phyloP scores from a whole-genome alignment of 2,888 invertebrate genomes.

The Agonopterix alstromeriana region DNA sequence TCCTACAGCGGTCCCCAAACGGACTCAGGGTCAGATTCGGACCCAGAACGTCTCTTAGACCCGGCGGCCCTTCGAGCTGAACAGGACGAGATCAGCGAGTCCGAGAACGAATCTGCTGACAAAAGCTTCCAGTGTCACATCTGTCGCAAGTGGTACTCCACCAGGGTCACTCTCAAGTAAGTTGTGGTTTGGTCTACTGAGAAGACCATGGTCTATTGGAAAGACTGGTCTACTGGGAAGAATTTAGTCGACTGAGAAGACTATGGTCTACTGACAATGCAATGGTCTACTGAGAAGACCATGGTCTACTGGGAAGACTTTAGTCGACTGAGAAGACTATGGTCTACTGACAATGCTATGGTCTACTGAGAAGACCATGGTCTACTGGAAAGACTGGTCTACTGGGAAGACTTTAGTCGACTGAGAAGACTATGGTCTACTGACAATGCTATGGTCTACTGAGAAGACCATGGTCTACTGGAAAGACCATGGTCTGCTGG shows the following conservation, averaged over 20 bases:
- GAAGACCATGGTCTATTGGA: background rate
- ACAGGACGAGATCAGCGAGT: conserved; percentile 59
- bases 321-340: too few species aligned
- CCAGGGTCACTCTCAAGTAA: conserved; percentile 65
- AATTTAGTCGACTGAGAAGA: background rate
- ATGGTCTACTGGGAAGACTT: too few species aligned
- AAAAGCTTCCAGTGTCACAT: conserved; percentile 70
- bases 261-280: too few species aligned
- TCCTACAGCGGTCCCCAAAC: conserved; percentile 40
- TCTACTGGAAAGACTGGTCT: too few species aligned
- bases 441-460: too few species aligned
- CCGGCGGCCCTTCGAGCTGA: conserved; percentile 19
- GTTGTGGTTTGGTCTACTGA: conserved; percentile 15
- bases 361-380: too few species aligned
- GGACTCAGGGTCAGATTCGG: conserved; percentile 41
- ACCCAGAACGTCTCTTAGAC: conserved; percentile 31
- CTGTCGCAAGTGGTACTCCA: conserved; percentile 70
- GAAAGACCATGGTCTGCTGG: too few species aligned
- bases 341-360: too few species aligned
- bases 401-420: too few species aligned
- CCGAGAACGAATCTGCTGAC: conserved; percentile 64
- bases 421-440: too few species aligned
- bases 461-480: too few species aligned
- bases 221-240: background rate
- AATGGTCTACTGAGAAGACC: background rate